Conservation (phyloP, 2,113 vertebrate genomes). For the Bufo bufo region DNA sequence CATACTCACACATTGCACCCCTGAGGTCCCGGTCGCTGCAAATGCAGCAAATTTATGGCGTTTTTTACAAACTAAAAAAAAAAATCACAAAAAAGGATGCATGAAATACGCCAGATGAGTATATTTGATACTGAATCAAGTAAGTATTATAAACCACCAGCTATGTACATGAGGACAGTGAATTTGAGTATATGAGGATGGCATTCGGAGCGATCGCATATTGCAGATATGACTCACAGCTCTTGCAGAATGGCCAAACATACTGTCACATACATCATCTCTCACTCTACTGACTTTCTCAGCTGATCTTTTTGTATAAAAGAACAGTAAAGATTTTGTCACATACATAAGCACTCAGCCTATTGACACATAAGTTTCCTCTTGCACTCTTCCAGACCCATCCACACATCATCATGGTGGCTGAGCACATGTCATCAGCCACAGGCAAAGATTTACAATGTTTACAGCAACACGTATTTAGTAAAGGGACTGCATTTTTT, state of each 20-base stretch:
- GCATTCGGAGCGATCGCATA: background rate
- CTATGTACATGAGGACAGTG: no score
- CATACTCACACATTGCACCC: no score
- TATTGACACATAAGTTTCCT: background rate
- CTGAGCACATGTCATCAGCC: background rate
- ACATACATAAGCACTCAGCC: slow-evolving; percentile 3
- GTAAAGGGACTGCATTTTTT: background rate
- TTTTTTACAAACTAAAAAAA: no score
- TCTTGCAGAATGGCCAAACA: background rate
- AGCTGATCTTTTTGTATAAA: background rate
- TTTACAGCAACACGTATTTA: background rate
- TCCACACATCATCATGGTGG: slow-evolving; percentile 15
- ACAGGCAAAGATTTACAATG: background rate
- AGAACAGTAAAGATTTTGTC: slow-evolving; percentile 16
- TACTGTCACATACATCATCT: slow-evolving; percentile 9
- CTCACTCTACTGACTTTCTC: background rate
- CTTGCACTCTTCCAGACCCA: background rate
- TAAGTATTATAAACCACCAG: no score
- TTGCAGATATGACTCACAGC: background rate
- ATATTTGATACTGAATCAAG: no score
- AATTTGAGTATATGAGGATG: background rate
- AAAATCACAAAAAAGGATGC: no score
- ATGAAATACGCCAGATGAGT: no score
- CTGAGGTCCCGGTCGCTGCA: no score
- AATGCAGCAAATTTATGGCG: no score